Conservation (phyloP, 2,888 invertebrate species). For the Torymus texanus region DNA sequence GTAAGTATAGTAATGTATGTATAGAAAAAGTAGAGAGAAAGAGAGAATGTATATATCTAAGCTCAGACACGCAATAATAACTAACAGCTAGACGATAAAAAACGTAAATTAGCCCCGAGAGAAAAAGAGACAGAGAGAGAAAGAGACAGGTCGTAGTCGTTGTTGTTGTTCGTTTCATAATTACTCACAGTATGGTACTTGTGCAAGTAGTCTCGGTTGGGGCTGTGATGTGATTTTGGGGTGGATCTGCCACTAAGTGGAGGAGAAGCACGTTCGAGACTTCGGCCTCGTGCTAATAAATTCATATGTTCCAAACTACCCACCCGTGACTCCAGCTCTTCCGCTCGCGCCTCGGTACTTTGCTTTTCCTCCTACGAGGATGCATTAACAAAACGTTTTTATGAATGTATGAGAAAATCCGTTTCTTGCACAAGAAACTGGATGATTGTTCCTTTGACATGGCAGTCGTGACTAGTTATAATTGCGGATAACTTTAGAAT, state of each 20-base stretch:
- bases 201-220: slow-evolving; percentile 89
- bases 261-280: slow-evolving; percentile 83
- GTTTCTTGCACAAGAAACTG: background rate
- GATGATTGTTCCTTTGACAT: background rate
- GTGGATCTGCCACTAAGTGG: slow-evolving; percentile 94
- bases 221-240: slow-evolving; percentile 86
- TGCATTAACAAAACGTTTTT: slow-evolving; percentile 54
- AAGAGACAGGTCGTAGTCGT: background rate
- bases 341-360: slow-evolving; percentile 96
- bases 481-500: background rate
- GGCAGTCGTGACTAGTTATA: background rate
- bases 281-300: slow-evolving; percentile 84
- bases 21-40: slow-evolving; percentile 32
- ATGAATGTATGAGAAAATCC: slow-evolving; percentile 34
- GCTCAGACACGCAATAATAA: slow-evolving; percentile 45
- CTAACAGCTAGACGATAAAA: slow-evolving; percentile 23
- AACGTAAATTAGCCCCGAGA: slow-evolving; percentile 25
- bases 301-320: slow-evolving; percentile 97
- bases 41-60: slow-evolving; percentile 10
- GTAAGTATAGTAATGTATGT: slow-evolving; percentile 30
- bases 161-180: slow-evolving; percentile 46
- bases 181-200: slow-evolving; percentile 96
- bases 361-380: slow-evolving; percentile 91
- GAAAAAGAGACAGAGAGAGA: too few relatives aligned
- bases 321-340: slow-evolving; percentile 96